A percentile compares a stretch with the other conserved stretches of the same genome.
phyloP scores from a whole-genome alignment of 35 echinoderm and acorn worm genomes.

The Acanthaster planci region DNA sequence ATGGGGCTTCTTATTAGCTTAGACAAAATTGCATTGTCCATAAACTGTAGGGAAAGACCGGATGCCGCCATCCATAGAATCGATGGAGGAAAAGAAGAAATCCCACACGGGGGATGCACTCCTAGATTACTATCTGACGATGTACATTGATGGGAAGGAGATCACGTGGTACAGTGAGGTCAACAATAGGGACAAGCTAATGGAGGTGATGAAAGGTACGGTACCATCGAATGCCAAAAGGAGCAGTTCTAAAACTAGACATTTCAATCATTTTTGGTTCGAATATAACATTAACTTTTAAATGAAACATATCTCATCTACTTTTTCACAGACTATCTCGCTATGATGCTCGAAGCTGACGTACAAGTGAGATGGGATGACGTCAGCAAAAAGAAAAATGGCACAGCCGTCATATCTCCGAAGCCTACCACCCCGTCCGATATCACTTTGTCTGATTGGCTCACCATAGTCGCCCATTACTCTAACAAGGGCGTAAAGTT shows the following conservation, averaged over 20 bases:
- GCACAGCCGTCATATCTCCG: slow-evolving; percentile 49
- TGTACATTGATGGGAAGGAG: slow-evolving; percentile 76
- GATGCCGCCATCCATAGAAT: slow-evolving; percentile 79
- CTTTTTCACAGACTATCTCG: slow-evolving; percentile 59
- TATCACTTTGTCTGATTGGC: slow-evolving; percentile 56
- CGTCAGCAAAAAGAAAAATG: slow-evolving; percentile 34
- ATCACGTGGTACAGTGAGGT: slow-evolving; percentile 75
- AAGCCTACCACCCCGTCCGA: slow-evolving; percentile 25
- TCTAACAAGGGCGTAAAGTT: slow-evolving; percentile 86
- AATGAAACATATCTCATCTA: neutral
- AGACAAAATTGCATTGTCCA: no score
- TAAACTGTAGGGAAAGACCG: slow-evolving; percentile 86
- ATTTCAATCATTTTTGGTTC: neutral
- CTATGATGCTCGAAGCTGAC: slow-evolving; percentile 88
- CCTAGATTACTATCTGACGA: slow-evolving; percentile 79
- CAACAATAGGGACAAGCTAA: slow-evolving; percentile 49
- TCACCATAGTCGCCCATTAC: slow-evolving; percentile 66
- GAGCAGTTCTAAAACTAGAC: neutral
- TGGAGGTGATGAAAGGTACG: slow-evolving; percentile 67
- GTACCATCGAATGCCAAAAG: neutral
- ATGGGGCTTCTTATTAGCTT: no score
- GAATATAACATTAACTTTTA: neutral
- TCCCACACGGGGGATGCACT: slow-evolving; percentile 74
- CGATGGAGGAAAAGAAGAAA: slow-evolving; percentile 68
- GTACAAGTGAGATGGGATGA: slow-evolving; percentile 48